A percentile compares a stretch with the other conserved stretches of the same genome.
Evolutionary conservation across 2,888 invertebrate species (phyloP).

Genomic region (Tetropium fuscum): DNA sequence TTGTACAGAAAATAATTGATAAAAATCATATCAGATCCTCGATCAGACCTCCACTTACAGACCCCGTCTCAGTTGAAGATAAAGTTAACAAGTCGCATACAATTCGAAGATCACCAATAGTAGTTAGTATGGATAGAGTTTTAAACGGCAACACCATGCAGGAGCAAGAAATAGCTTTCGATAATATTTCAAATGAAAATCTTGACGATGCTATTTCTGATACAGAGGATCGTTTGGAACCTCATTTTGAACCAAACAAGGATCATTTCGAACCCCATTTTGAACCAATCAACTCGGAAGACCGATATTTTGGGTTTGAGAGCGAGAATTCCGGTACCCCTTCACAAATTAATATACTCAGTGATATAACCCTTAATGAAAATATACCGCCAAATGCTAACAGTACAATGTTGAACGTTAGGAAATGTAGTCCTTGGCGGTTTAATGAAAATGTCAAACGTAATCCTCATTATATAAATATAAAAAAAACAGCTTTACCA

Average conservation of each 20-base stretch:
- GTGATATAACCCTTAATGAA: constrained; percentile 18
- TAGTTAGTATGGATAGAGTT: too few relatives aligned
- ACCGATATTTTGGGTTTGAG: constrained; percentile 4
- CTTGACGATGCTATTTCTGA: background rate
- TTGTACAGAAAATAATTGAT: constrained; percentile 23
- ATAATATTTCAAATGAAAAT: background rate
- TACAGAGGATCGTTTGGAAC: background rate
- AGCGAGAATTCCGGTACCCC: background rate
- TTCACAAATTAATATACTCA: constrained; percentile 24
- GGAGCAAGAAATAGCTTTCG: background rate
- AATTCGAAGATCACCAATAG: too few relatives aligned
- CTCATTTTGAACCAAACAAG: too few relatives aligned
- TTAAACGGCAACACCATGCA: too few relatives aligned
- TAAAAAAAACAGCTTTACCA: constrained; percentile 35
- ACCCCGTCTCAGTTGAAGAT: background rate
- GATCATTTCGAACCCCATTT: too few relatives aligned
- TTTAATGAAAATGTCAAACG: constrained; percentile 21
- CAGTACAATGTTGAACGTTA: constrained; percentile 18
- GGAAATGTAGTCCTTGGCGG: constrained; percentile 30
- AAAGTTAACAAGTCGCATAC: background rate
- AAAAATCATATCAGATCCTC: constrained; percentile 24
- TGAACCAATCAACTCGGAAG: background rate
- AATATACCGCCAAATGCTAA: constrained; percentile 20
- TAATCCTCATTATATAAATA: constrained; percentile 30
- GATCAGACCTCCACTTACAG: constrained; percentile 4